Evolutionary conservation across 2,113 vertebrate genomes (phyloP).

Genomic region (Gambusia holbrooki): DNA sequence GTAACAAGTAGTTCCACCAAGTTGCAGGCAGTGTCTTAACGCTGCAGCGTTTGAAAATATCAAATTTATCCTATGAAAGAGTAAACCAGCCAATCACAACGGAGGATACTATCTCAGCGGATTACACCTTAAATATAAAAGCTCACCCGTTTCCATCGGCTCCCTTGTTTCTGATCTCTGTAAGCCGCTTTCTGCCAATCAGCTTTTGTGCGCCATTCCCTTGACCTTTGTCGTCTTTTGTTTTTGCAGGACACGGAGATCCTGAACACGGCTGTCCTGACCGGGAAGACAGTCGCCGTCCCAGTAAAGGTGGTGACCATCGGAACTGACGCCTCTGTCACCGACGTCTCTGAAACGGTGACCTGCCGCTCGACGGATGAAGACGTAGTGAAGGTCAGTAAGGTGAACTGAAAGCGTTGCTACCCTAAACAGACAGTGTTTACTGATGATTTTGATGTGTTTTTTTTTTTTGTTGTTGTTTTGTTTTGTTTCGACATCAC

Average conservation of each 20-base stretch:
- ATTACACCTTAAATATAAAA: slow-evolving; percentile 1
- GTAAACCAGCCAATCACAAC: background rate
- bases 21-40: background rate
- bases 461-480: no score
- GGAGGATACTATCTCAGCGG: background rate
- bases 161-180: background rate
- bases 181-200: background rate
- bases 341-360: slow-evolving; percentile 89
- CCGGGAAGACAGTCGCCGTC: slow-evolving; percentile 89
- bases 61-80: background rate
- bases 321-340: slow-evolving; percentile 82
- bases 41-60: background rate
- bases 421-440: background rate
- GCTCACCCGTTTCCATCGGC: slow-evolving; percentile 12
- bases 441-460: background rate
- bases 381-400: slow-evolving; percentile 90
- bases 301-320: slow-evolving; percentile 91
- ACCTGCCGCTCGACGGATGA: slow-evolving; percentile 89
- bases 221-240: slow-evolving; percentile 22
- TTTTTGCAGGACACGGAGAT: slow-evolving; percentile 88
- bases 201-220: background rate
- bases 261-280: slow-evolving; percentile 94
- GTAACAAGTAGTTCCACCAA: background rate
- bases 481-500: background rate
- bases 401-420: background rate